A percentile compares a stretch with the other conserved stretches of the same genome.
phyloP scores from a whole-genome alignment of 2,888 invertebrate genomes.

The Gonocerus acuteangulatus region DNA sequence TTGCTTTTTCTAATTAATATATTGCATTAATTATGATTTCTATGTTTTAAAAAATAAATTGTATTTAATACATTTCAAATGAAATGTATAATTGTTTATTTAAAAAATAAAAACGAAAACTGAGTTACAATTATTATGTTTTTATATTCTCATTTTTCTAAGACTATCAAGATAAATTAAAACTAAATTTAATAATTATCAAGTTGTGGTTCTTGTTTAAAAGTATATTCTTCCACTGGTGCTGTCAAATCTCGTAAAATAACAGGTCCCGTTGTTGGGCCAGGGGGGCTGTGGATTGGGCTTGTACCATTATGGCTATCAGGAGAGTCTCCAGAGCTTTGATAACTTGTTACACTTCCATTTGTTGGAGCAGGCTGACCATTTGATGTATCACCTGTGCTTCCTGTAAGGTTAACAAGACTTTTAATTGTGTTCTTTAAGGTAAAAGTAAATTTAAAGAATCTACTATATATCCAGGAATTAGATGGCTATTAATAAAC shows the following conservation, averaged over 20 bases:
- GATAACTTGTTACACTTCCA: constrained; percentile 45
- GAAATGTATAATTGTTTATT: too few relatives aligned
- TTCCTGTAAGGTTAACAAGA: constrained; percentile 41
- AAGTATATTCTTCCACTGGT: constrained; percentile 43
- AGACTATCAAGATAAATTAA: not conserved
- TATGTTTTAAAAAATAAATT: too few relatives aligned
- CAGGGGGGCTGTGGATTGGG: constrained; percentile 45
- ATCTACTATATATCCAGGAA: too few relatives aligned
- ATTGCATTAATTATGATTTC: too few relatives aligned
- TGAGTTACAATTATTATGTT: too few relatives aligned
- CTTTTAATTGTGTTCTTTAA: not conserved
- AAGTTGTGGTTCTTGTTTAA: constrained; percentile 51
- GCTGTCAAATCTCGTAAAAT: constrained; percentile 41
- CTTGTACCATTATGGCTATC: constrained; percentile 49
- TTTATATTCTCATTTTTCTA: too few relatives aligned
- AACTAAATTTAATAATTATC: constrained; percentile 39
- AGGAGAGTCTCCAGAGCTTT: constrained; percentile 51
- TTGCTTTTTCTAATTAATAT: too few relatives aligned
- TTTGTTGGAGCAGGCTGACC: constrained; percentile 41
- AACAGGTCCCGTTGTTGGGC: constrained; percentile 43
- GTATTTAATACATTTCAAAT: too few relatives aligned
- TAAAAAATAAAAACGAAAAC: too few relatives aligned
- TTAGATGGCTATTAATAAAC: too few relatives aligned
- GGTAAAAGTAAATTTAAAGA: not conserved
- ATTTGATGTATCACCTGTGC: constrained; percentile 45